Evolutionary conservation across 2,113 vertebrate species (phyloP).

Genomic region (Ivindomyrus marchei): DNA sequence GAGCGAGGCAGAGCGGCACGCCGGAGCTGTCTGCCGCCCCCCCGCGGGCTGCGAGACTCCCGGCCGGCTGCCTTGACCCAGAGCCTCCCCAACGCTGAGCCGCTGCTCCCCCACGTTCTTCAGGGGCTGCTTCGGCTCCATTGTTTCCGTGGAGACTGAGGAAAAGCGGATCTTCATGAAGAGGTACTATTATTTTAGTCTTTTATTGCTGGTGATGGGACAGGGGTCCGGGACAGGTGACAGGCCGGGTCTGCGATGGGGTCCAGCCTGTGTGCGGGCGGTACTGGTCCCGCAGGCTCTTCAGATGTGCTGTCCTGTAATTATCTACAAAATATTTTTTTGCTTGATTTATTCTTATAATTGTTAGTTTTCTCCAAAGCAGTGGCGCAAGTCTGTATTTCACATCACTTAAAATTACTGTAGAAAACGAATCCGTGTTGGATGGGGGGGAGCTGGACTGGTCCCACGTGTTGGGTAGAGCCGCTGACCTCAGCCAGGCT

Average conservation of each 20-base stretch:
- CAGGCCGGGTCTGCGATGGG: not conserved
- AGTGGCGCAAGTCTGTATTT: not conserved
- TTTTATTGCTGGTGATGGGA: not conserved
- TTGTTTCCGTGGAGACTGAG: not conserved
- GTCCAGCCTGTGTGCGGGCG: not conserved
- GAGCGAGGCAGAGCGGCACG: not conserved
- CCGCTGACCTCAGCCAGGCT: not conserved
- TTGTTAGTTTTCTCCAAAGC: not conserved
- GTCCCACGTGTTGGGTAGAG: not conserved
- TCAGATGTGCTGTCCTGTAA: not conserved
- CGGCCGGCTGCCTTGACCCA: not conserved
- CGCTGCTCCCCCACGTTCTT: not conserved
- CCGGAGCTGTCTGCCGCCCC: not conserved
- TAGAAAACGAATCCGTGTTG: not conserved
- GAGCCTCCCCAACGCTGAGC: not conserved
- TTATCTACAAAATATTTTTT: not conserved
- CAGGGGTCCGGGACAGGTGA: not conserved
- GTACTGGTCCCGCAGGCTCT: not conserved
- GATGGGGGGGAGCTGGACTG: not conserved
- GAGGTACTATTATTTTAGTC: not conserved
- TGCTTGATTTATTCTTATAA: not conserved
- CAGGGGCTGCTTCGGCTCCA: not conserved
- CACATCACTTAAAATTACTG: not conserved
- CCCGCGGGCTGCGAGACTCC: not conserved
- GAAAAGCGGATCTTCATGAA: not conserved